Base-by-base conservation (phyloP, 2,888 invertebrate species). In the Cerceris ruficornis region DNA sequence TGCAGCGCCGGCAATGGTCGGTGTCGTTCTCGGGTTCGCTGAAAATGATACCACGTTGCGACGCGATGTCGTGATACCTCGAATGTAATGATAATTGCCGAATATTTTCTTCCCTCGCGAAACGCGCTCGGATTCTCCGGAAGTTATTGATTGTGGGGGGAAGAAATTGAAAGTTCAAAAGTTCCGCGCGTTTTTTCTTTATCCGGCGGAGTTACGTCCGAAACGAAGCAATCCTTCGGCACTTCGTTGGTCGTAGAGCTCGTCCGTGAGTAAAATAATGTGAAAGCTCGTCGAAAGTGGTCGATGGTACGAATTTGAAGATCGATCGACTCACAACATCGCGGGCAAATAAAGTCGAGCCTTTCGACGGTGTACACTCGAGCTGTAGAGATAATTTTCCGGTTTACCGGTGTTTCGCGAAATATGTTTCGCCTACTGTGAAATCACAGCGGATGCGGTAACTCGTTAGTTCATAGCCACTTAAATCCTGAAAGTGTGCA, bases 381-480 rank as follows among this genome's bases (percentile, higher is more conserved):
- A 39, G 15, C 41, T 42, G 46, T 6, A n/a, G 15, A 67, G 69
- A 83, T 79, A 61, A 83, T 83, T 73, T 76, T 52, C 54, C 50
- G 54, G 14, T 46, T 43, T 41, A 46, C 28, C n/a, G 70, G 70
- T 69, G 68, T 73, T 64, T 77, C 59, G 7, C n/a, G 64, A 76
- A 76, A 74, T 79, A 75, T 58, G 62, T 57, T 69, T 54, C 55
- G 15, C 43, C 49, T 28, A 28, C 28, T 28, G 43, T 54, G 74
- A 67, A 75, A 77, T 82, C 81, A 67, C 64, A 49, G 72, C 39
- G 71, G 69, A 73, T 54, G 69, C 60, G 75, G 65, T 71, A 85
- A 79, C 69, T 82, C 72, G 77, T 84, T 81, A 74, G 68, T 75
- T 77, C 69, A 65, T 80, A 73, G 80, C 46, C 73, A 73, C 85